Percentiles rank a stretch among this genome's conserved stretches.
Evolutionary conservation across 2,113 vertebrate species (phyloP).

Genomic region (Noctilio leporinus): DNA sequence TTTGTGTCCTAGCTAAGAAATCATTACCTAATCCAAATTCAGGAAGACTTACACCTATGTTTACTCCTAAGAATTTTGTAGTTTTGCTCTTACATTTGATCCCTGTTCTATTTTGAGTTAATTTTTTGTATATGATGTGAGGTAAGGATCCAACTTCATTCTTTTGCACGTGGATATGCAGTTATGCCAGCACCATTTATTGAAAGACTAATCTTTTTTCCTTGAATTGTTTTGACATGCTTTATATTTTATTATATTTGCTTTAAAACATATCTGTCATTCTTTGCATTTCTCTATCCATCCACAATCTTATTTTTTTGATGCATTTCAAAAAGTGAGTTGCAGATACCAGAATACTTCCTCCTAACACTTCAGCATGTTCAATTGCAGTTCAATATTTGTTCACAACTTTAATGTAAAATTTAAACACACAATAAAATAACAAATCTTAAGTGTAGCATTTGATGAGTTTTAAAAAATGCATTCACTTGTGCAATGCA

Average conservation of each 20-base stretch:
- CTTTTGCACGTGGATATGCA: not conserved
- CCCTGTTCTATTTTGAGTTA: not conserved
- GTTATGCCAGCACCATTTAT: not conserved
- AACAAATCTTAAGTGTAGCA: not conserved
- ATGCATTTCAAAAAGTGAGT: not conserved
- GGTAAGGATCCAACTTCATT: not conserved
- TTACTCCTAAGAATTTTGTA: not conserved
- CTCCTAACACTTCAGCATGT: not conserved
- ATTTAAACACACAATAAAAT: not conserved
- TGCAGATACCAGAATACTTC: not conserved
- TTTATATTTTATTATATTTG: not conserved
- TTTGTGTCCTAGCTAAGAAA: not conserved
- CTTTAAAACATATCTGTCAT: not conserved
- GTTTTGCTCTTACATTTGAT: not conserved
- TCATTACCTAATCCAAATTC: not conserved
- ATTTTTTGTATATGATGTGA: not conserved
- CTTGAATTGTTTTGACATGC: not conserved
- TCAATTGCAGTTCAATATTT: not conserved
- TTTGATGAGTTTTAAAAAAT: not conserved
- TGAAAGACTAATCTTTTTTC: not conserved
- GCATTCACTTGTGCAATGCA: slow-evolving; percentile 15
- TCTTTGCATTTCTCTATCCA: not conserved
- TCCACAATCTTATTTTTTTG: not conserved
- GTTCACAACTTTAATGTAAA: not conserved
- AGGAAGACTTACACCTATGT: not conserved